Evolutionary conservation across 2,113 vertebrate genomes (phyloP), one percentile per base, ranked within the genome.

Genomic region (Anthoscopus minutus): DNA sequence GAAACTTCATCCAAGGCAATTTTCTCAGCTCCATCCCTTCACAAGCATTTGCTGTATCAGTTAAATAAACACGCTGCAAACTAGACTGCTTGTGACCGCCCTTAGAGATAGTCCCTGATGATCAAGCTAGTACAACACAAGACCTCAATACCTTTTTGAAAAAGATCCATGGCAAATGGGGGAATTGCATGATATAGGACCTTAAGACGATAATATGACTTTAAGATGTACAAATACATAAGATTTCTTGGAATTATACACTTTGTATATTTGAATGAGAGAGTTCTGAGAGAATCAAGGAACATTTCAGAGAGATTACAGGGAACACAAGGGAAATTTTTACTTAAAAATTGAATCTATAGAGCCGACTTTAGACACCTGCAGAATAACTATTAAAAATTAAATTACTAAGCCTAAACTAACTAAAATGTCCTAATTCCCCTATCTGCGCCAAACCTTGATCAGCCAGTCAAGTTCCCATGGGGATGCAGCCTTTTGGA

Each of bases 261-360:
- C 90, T 97, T 97, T 97, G 91, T 45, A 92, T 92, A 96, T 95
- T 96, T 97, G 97, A 97, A 91, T 91, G 91, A 94, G 94, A 96
- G 94, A 96, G 94, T 96, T 97, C 96, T 94, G 86, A 97, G 96
- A 96, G 92, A 97, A 96, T 97, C 94, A 94, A 95, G 81, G 87
- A 98, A 97, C 94, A 95, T 97, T 98, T 97, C 97, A 92, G 92
- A 95, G 96, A 98, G 97, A 98, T 98, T 97, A 97, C 91, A 93
- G 81, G 62, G 69, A 97, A 96, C 97, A 71, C 97, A 96, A 86
- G 97, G 97, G 97, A 98, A 96, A 97, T 96, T 93, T 97, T 96
- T 94, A 96, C 92, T 95, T 92, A 83, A 97, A 97, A 94, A 92
- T 85, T 96, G 87, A 97, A 96, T 92, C 93, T 95, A 96, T 67